These are phyloP conservation scores for Zootoca vivipara DNA, from an alignment of 2,113 vertebrate genomes.

Conservation along the genomic window DNA sequence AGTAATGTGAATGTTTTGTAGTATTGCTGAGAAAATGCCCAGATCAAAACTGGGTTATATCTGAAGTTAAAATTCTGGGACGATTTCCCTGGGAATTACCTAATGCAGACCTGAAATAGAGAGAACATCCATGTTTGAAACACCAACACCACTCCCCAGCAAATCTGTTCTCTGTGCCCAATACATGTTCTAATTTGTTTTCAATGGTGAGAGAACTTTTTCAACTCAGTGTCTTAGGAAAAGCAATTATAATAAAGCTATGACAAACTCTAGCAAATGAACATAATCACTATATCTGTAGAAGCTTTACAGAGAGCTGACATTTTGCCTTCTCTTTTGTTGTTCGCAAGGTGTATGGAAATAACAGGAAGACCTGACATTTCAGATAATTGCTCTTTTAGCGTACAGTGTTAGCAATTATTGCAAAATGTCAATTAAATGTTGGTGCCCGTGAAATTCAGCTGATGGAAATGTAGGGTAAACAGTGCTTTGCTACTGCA, in stretches of 20 bases:
- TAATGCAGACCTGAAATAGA: background rate
- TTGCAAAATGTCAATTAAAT: constrained; percentile 35
- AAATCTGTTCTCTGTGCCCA: background rate
- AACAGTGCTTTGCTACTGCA: background rate
- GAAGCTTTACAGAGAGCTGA: background rate
- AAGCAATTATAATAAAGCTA: constrained; percentile 10
- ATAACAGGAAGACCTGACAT: constrained; percentile 6
- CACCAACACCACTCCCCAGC: background rate
- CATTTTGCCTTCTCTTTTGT: constrained; percentile 21
- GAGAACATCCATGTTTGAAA: background rate
- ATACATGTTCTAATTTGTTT: constrained; percentile 6
- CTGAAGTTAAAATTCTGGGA: background rate
- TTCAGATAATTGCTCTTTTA: constrained; percentile 23
- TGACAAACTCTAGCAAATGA: constrained; percentile 9
- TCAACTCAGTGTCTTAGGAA: background rate
- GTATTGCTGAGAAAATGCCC: background rate
- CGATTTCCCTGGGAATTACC: background rate
- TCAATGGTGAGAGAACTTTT: background rate
- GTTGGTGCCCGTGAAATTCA: background rate
- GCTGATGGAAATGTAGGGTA: background rate
- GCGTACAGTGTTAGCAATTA: constrained; percentile 17
- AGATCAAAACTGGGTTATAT: background rate
- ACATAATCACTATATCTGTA: background rate
- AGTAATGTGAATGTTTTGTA: background rate
- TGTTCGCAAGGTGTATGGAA: background rate